Base-by-base conservation (phyloP, 2,797 vertebrate genomes). In the Pangasius sanitwongsei region DNA sequence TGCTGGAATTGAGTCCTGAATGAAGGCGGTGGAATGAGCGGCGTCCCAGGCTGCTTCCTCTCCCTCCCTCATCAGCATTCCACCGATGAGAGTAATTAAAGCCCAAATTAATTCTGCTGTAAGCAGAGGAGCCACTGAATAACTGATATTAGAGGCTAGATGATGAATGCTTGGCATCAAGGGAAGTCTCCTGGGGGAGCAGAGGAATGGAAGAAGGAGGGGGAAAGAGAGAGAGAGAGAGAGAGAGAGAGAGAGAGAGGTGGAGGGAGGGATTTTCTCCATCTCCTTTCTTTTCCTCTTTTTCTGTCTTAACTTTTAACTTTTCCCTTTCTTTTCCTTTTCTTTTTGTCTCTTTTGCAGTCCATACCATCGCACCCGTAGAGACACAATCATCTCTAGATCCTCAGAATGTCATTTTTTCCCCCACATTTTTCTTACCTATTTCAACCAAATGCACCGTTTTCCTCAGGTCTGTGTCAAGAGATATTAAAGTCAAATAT, bases 61-160 rank as follows among this genome's bases (percentile, higher is more conserved):
- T 97, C 98, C 97, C 97, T 97, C 98, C 98, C 99, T 99, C 98
- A 99, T 99, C 98, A 99, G 98, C 98, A 99, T 99, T 99, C 98
- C 98, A 97, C 98, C 97, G 98, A 99, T 98, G 98, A 99, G 98
- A 99, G 98, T 99, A 99, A 99, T 99, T 99, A 99, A 99, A 99
- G 98, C 98, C 98, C 97, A 99, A 99, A 99, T 99, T 99, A 99
- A 99, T 98, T 99, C 98, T 99, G 98, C 97, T 98, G 97, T 98
- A 99, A 99, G 98, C 98, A 98, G 98, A 99, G 98, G 98, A 99
- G 98, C 97, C 97, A 97, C 98, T 97, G 98, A 99, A 99, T 99
- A 99, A 99, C 98, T 98, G 98, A 99, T 99, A 99, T 99, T 98
- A 99, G 98, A 98, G 97, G 98, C 98, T 97, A 97, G 97, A 98